Percentiles rank a stretch among this genome's conserved stretches.
These are phyloP conservation scores for Laticauda laticaudata DNA, from an alignment of 2,113 vertebrate species.

Conservation along the genomic window DNA sequence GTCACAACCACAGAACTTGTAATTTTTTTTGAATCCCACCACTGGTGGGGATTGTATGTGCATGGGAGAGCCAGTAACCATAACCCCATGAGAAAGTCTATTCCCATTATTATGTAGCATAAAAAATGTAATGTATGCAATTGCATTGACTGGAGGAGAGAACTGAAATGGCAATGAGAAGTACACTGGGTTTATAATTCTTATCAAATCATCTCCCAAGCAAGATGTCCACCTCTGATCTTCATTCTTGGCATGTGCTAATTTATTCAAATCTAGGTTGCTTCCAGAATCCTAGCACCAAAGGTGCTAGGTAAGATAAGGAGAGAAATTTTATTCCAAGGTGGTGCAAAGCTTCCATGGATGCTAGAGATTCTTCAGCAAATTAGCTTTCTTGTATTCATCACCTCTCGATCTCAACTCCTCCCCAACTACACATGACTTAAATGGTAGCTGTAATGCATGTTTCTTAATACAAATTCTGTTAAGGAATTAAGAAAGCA, in stretches of 20 bases:
- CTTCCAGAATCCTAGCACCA: not conserved
- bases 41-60: too few species aligned
- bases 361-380: not conserved
- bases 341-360: not conserved
- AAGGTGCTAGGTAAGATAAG: not conserved
- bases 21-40: too few species aligned
- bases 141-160: not conserved
- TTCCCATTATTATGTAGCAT: not conserved
- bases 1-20: too few species aligned
- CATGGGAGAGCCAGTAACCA: too few species aligned
- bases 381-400: not conserved
- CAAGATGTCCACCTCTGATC: not conserved
- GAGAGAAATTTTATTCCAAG: not conserved
- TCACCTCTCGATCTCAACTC: constrained; percentile 15
- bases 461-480: not conserved
- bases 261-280: not conserved
- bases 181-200: not conserved
- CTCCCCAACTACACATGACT: not conserved
- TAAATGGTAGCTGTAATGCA: not conserved
- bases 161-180: not conserved
- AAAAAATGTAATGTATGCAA: not conserved
- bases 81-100: not conserved
- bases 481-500: constrained; percentile 13
- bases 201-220: not conserved
- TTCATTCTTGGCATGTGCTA: not conserved